Evolutionary conservation across 2,113 vertebrate species (phyloP).

Genomic region (Panurus biarmicus): DNA sequence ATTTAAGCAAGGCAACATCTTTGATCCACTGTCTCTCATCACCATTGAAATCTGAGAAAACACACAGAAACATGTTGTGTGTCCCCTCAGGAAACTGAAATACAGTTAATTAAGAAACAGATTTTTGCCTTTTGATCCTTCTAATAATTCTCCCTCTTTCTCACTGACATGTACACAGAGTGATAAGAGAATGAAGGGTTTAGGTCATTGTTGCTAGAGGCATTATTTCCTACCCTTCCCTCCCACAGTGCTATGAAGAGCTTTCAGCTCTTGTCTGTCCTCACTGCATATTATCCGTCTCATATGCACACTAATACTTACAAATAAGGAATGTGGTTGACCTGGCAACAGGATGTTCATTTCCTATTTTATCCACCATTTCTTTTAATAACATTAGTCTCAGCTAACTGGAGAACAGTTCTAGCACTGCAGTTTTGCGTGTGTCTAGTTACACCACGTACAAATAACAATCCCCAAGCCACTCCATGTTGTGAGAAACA

Average conservation of each 20-base stretch:
- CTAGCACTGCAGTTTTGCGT: not conserved
- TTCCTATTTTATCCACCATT: constrained; percentile 36
- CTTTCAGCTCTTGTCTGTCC: not conserved
- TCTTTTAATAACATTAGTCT: constrained; percentile 45
- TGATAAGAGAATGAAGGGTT: not conserved
- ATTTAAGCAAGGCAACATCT: constrained; percentile 3
- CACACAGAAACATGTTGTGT: not conserved
- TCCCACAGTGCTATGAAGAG: not conserved
- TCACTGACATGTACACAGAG: not conserved
- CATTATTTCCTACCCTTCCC: constrained; percentile 12
- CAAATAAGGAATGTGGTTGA: constrained; percentile 39
- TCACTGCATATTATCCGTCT: not conserved
- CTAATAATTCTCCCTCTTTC: constrained; percentile 10
- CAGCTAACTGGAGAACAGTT: not conserved
- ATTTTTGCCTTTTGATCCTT: constrained; percentile 44
- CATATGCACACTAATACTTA: not conserved
- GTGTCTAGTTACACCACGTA: not conserved
- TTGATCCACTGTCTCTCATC: not conserved
- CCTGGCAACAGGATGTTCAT: constrained; percentile 34
- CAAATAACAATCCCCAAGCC: not conserved
- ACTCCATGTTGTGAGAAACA: not conserved
- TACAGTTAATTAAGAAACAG: constrained; percentile 40
- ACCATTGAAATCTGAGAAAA: constrained; percentile 20
- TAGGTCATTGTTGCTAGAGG: constrained; percentile 10
- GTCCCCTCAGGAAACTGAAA: constrained; percentile 32